Evolutionary conservation across 2,888 invertebrate species (phyloP).

Genomic region (Pseudoips prasinana): DNA sequence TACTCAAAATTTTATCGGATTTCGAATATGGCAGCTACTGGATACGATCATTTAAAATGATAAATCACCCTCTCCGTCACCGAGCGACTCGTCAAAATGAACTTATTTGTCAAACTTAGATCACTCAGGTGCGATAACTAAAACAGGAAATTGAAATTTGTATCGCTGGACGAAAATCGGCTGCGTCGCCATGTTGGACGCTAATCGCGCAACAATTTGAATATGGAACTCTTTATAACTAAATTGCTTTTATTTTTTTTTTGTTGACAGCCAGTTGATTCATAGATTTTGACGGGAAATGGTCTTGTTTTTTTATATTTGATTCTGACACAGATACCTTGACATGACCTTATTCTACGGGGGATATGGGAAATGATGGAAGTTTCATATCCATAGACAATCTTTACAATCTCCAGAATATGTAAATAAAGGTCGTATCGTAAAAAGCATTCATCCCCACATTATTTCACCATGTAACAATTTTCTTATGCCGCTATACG

Average conservation of each 20-base stretch:
- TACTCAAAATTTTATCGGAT: conserved; percentile 41
- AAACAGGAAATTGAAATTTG: conserved; percentile 80
- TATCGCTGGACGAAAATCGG: conserved; percentile 76
- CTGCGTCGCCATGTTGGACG: conserved; percentile 66
- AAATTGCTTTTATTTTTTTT: conserved; percentile 54
- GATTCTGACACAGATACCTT: conserved; percentile 14
- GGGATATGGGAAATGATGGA: no score
- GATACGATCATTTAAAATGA: conserved; percentile 59
- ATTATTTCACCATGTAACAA: no score
- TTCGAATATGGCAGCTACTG: conserved; percentile 52
- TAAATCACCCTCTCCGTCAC: conserved; percentile 63
- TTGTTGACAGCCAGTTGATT: conserved; percentile 48
- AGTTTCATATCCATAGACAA: no score
- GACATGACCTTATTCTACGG: no score
- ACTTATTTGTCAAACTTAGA: conserved; percentile 80
- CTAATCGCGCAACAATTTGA: conserved; percentile 72
- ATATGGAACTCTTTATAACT: conserved; percentile 69
- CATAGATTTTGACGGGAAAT: conserved; percentile 60
- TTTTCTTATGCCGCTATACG: no score
- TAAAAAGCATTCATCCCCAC: no score
- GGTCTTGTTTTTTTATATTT: conserved; percentile 21
- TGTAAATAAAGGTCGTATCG: no score
- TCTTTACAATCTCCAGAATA: no score
- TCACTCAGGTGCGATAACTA: conserved; percentile 66
- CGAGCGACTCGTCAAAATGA: conserved; percentile 74